phyloP scores from a whole-genome alignment of 2,797 vertebrate species.

The Thamnophis elegans region DNA sequence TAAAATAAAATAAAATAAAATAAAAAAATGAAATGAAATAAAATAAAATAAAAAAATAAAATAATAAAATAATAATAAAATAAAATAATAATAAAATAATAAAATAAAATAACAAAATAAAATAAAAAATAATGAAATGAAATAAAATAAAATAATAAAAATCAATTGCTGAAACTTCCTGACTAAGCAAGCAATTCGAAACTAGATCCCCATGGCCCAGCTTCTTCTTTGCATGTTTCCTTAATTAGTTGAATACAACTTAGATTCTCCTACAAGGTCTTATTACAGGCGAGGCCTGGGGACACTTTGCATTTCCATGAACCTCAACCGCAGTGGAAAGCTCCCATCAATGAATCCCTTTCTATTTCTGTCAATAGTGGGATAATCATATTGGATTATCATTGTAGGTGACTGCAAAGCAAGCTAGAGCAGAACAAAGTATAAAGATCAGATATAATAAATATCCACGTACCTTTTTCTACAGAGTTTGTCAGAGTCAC shows the following conservation, averaged over 20 bases:
- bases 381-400: neutral
- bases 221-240: neutral
- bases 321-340: neutral
- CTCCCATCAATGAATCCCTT: neutral
- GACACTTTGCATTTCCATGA: neutral
- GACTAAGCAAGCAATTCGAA: neutral
- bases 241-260: neutral
- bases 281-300: neutral
- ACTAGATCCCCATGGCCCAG: too few species aligned
- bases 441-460: constrained; percentile 1
- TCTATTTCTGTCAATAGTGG: neutral
- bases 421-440: neutral
- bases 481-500: constrained; percentile 88
- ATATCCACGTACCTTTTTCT: constrained; percentile 84
- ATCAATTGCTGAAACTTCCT: neutral
- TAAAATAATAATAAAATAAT: neutral
- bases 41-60: too few species aligned
- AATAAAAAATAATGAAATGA: too few species aligned
- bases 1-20: neutral
- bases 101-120: too few species aligned
- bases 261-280: neutral
- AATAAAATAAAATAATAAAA: too few species aligned
- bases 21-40: too few species aligned
- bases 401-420: too few species aligned
- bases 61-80: too few species aligned